Evolutionary conservation across 2,797 vertebrate species (phyloP).

Genomic region (Macropodus opercularis): DNA sequence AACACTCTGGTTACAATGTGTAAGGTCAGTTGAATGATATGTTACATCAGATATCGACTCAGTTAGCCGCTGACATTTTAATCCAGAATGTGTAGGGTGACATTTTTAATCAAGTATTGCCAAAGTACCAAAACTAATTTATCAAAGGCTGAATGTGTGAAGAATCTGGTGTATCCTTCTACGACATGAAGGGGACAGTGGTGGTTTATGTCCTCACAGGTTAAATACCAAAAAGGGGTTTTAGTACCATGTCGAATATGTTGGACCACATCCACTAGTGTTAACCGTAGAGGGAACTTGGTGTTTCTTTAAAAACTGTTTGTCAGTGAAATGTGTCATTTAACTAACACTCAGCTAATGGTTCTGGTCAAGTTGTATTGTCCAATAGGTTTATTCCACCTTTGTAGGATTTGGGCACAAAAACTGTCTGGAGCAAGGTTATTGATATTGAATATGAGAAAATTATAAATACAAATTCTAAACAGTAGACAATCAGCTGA

Average conservation of each 20-base stretch:
- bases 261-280: not conserved
- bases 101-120: slow-evolving; percentile 19
- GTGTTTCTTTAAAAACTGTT: not conserved
- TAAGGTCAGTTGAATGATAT: too few species aligned
- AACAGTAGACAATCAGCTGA: slow-evolving; percentile 7
- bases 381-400: too few species aligned
- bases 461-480: too few species aligned
- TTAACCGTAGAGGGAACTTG: not conserved
- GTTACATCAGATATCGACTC: too few species aligned
- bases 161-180: slow-evolving; percentile 63
- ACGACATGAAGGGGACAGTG: slow-evolving; percentile 53
- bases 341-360: not conserved
- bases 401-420: too few species aligned
- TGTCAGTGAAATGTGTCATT: slow-evolving; percentile 4
- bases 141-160: slow-evolving; percentile 58
- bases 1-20: too few species aligned
- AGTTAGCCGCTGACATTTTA: too few species aligned
- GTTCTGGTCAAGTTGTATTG: slow-evolving; percentile 24
- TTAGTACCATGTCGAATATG: not conserved
- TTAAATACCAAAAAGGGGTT: slow-evolving; percentile 20
- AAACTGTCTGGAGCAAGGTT: too few species aligned
- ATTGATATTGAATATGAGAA: too few species aligned
- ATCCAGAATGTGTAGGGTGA: not conserved
- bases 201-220: slow-evolving; percentile 27
- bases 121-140: slow-evolving; percentile 49